Conservation (phyloP, 2,113 vertebrate species). For the Dipodomys stephensi region DNA sequence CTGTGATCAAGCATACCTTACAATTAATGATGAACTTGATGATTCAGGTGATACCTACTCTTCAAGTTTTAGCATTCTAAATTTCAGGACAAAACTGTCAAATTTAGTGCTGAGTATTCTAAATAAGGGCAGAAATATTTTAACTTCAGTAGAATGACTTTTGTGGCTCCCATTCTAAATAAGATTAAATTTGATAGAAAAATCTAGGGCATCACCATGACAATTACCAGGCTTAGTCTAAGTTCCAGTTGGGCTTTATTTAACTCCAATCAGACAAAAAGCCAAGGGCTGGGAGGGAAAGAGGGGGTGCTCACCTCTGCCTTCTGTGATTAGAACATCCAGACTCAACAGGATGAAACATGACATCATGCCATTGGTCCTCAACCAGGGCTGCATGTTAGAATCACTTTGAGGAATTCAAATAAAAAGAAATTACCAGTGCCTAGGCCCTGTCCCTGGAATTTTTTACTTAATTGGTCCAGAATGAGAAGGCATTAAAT, state of each 20-base stretch:
- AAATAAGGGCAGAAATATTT: conserved; percentile 62
- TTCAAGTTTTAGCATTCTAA: conserved; percentile 60
- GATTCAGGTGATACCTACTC: conserved; percentile 31
- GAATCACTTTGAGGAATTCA: conserved; percentile 8
- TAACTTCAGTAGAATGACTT: conserved; percentile 50
- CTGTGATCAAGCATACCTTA: conserved; percentile 59
- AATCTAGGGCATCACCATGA: conserved; percentile 74
- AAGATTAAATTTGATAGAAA: conserved; percentile 74
- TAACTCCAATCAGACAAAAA: conserved; percentile 65
- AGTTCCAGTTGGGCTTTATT: conserved; percentile 55
- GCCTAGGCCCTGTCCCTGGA: background rate
- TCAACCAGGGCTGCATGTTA: background rate
- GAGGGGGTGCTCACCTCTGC: conserved; percentile 15
- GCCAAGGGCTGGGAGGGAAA: background rate
- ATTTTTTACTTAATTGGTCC: conserved; percentile 52
- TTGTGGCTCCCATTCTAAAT: conserved; percentile 28
- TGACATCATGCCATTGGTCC: background rate
- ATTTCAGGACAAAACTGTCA: conserved; percentile 40
- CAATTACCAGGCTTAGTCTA: conserved; percentile 67
- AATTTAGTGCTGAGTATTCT: conserved; percentile 61
- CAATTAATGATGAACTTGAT: conserved; percentile 58
- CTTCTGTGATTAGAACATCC: conserved; percentile 44
- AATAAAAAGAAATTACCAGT: background rate
- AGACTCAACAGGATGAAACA: background rate
- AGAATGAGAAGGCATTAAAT: conserved; percentile 21